Base-by-base conservation (phyloP, 2,888 invertebrate species). In the Meta bourneti region DNA sequence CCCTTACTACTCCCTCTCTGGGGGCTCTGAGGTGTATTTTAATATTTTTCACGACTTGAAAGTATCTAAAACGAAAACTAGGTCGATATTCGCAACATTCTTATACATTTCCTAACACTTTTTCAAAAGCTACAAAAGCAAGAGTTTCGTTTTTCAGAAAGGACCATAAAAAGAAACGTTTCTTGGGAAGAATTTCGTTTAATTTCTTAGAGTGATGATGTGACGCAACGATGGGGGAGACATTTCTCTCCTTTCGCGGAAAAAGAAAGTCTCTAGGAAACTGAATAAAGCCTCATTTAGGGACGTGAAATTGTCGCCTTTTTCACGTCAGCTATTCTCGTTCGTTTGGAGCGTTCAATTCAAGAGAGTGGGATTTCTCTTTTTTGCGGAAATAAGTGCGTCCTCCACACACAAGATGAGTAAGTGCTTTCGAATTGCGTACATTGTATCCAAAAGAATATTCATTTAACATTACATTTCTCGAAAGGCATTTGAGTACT, bases 191-290 rank as follows among this genome's bases (percentile, higher is more conserved):
- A 61, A 61, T 61, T 61, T 61, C 61, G 61, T 61, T 61, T 61
- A 61, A 61, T 61, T 61, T 61, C 61, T 61, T 61, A 61, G 61
- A 61, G 61, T 61, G 61, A 61, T 61, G 61, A 61, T 61, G 61
- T 61, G 61, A 61, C 61, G 7, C 61, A 61, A 61, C 61, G 8
- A 61, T 61, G 16, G 61, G 61, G 34, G 61, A 9, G 11, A 9
- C 9, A 61, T 61, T 61, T 61, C 61, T 61, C 61, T 61, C 61
- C 34, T 34, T 4, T 34, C 34, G 34, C 34, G 34, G 11, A 61
- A 61, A 61, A 61, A 61, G 61, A 61, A 61, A 61, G 34, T 34
- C 34, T 34, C 61, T 9, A 16, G 61, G 61, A 61, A 61, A 61
- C 13, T 61, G 61, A 61, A 61, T 61, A 61, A 61, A 61, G 61